Base-by-base conservation (phyloP, 2,113 vertebrate genomes). In the Salvelinus sp. region DNA sequence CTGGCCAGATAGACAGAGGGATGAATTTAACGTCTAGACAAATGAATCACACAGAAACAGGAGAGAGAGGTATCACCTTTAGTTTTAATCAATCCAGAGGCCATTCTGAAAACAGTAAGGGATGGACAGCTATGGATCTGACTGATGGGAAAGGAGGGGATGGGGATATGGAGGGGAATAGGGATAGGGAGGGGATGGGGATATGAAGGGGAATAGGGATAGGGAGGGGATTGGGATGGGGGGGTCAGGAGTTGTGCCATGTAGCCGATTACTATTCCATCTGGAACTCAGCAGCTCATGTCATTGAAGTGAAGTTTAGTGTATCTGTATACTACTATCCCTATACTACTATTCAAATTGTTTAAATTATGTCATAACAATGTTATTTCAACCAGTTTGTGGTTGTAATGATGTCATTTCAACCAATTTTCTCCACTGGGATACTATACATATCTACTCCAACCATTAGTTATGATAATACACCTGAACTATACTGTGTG, bases 11-110 rank as follows among this genome's bases (percentile, higher is more conserved):
- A 44, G 63, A 66, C 38, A 47, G 30, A 77, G 38, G 58, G 16
- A 69, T 57, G 30, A 83, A 76, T 22, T 71, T 28, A 76, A 44
- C 50, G 76, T 67, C 9, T 54, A 72, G 67, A 71, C 69, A 74
- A 87, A 89, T 81, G 67, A 89, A 81, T 85, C 79, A 90, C 68
- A 84, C 74, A 79, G 75, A 48, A 70, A 60, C 44, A 70, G 69
- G 47, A 76, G 62, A 66, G 77, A 78, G 79, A 89, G 83, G 81
- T 91, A 77, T 88, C 85, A 88, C 76, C 85, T 87, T 88, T 81
- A 85, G 72, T 75, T 91, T 90, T 90, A 90, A 91, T 91, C 82
- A 88, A 83, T 88, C 86, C 83, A 86, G 84, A 74, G 85, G 82
- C 82, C 85, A 89, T 82, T 88, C 81, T 33, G 72, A 85, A 89